Evolutionary conservation across 2,797 vertebrate genomes (phyloP).

Genomic region (Phoebastria nigripes): DNA sequence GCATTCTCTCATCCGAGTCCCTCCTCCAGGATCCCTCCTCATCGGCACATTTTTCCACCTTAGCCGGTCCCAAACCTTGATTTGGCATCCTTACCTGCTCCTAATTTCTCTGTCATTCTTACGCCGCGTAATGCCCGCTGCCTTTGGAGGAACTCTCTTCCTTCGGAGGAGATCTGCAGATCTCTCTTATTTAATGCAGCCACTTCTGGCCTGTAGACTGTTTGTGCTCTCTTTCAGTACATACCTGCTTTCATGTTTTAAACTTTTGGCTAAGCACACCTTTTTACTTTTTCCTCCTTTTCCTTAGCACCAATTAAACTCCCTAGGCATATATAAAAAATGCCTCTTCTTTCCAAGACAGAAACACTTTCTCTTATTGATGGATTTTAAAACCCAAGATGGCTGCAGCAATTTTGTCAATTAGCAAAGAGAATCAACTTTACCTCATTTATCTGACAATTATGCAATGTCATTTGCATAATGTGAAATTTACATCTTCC

Average conservation of each 20-base stretch:
- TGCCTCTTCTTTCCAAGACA: background rate
- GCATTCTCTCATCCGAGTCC: background rate
- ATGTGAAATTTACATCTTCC: background rate
- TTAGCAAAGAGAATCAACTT: background rate
- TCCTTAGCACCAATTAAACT: background rate
- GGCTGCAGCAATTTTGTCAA: background rate
- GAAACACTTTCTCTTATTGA: background rate
- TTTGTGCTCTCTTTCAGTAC: background rate
- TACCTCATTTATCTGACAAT: background rate
- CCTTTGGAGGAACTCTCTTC: background rate
- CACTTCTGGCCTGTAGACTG: background rate
- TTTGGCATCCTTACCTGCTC: background rate
- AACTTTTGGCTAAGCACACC: background rate
- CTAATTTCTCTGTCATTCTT: background rate
- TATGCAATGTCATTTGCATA: conserved; percentile 9
- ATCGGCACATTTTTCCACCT: rapidly evolving
- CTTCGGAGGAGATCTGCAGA: background rate
- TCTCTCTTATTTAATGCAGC: background rate
- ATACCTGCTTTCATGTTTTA: background rate
- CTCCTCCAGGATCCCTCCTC: background rate
- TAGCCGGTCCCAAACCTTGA: background rate
- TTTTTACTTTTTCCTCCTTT: background rate
- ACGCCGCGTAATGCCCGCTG: background rate
- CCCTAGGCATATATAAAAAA: background rate
- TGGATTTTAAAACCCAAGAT: background rate